Evolutionary conservation across 2,113 vertebrate genomes (phyloP).

Genomic region (Picathartes gymnocephalus): DNA sequence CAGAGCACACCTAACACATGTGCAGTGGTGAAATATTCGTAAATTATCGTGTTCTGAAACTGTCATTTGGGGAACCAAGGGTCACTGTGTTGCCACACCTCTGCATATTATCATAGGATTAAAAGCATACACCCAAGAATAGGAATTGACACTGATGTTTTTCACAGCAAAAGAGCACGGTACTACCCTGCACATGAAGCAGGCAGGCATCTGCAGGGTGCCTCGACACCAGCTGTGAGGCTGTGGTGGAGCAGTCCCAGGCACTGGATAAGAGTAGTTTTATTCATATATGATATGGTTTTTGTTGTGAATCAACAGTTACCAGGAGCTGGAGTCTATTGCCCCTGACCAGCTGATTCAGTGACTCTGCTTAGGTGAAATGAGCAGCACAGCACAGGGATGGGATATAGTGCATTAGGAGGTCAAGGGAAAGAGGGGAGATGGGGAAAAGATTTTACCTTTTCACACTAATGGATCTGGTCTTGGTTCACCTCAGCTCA

Average conservation of each 20-base stretch:
- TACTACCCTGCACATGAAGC: background rate
- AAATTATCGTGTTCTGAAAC: background rate
- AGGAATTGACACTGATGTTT: background rate
- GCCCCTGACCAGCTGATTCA: background rate
- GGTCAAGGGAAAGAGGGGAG: background rate
- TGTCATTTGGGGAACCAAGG: background rate
- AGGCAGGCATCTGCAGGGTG: background rate
- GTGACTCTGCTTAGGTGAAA: background rate
- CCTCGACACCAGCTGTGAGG: background rate
- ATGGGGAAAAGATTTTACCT: background rate
- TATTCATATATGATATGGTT: background rate
- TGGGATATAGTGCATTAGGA: background rate
- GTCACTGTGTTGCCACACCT: background rate
- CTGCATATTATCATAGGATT: background rate
- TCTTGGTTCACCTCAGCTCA: background rate
- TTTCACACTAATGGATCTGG: background rate
- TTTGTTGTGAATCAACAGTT: background rate
- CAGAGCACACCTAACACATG: background rate
- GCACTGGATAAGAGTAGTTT: background rate
- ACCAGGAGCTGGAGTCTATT: background rate
- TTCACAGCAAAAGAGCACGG: background rate
- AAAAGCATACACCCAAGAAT: background rate
- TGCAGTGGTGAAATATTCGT: background rate
- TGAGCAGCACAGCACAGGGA: background rate
- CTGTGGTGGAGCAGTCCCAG: background rate